phyloP scores from a whole-genome alignment of 2,888 invertebrate genomes.

The Nymphalis urticae region DNA sequence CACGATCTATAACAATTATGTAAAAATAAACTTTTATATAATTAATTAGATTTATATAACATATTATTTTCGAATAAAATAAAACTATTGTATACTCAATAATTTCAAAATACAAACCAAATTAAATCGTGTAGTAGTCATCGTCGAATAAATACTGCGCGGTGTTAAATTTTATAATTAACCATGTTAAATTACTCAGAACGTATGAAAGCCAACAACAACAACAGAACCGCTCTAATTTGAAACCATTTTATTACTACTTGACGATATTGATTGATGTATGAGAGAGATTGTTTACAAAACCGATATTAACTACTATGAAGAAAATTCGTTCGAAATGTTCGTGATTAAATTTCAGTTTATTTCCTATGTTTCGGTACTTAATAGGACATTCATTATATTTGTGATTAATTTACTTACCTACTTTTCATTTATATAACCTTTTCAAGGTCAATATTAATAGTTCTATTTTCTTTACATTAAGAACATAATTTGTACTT shows the following conservation, averaged over 20 bases:
- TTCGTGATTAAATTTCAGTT: conserved; percentile 7
- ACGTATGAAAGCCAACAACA: conserved; percentile 61
- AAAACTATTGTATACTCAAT: too few relatives aligned
- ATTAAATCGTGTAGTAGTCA: background rate
- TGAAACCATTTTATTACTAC: conserved; percentile 40
- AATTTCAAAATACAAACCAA: too few relatives aligned
- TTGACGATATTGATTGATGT: conserved; percentile 37
- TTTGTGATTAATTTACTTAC: background rate
- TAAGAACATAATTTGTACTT: too few relatives aligned
- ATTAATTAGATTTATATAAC: too few relatives aligned
- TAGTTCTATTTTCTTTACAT: too few relatives aligned
- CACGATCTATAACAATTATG: too few relatives aligned
- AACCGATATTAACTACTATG: conserved; percentile 24
- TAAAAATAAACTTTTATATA: too few relatives aligned
- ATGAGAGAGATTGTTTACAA: conserved; percentile 36
- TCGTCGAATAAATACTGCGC: conserved; percentile 42
- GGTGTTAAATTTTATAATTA: conserved; percentile 46
- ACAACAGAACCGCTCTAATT: conserved; percentile 64
- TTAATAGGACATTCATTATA: background rate
- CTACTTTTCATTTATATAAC: too few relatives aligned
- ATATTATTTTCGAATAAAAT: too few relatives aligned
- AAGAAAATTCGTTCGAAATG: conserved; percentile 1
- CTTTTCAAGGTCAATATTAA: too few relatives aligned
- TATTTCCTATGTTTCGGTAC: conserved; percentile 10
- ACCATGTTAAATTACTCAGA: conserved; percentile 53